Evolutionary conservation across 1,140 invertebrate genomes (phyloP).

Genomic region (Archivesica marissinica): DNA sequence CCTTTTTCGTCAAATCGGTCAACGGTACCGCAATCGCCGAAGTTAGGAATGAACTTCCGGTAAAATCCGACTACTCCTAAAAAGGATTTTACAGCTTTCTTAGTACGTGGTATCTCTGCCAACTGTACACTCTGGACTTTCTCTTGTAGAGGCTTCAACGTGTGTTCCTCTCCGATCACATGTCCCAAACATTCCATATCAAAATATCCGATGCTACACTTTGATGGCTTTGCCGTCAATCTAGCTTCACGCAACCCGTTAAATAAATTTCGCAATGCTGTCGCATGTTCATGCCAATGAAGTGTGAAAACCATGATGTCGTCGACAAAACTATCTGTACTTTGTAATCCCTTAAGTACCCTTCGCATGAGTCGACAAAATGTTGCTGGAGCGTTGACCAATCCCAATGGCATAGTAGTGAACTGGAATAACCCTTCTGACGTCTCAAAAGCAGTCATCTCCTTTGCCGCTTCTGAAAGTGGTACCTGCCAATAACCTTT

Average conservation of each 20-base stretch:
- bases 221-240: slow-evolving; percentile 50
- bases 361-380: background rate
- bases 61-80: slow-evolving; percentile 84
- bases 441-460: slow-evolving; percentile 36
- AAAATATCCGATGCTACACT: slow-evolving; percentile 53
- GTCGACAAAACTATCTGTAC: slow-evolving; percentile 65
- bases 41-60: slow-evolving; percentile 77
- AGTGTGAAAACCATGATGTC: slow-evolving; percentile 60
- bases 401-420: slow-evolving; percentile 1
- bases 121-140: slow-evolving; percentile 79
- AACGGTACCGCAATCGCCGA: slow-evolving; percentile 71
- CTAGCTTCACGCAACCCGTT: slow-evolving; percentile 31
- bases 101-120: slow-evolving; percentile 72
- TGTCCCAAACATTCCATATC: slow-evolving; percentile 58
- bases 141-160: slow-evolving; percentile 72
- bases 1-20: slow-evolving; percentile 75
- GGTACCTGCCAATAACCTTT: slow-evolving; percentile 38
- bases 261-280: slow-evolving; percentile 34
- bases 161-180: slow-evolving; percentile 37
- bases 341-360: slow-evolving; percentile 35
- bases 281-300: slow-evolving; percentile 15
- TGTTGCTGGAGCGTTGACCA: background rate
- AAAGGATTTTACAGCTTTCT: slow-evolving; percentile 81
- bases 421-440: slow-evolving; percentile 1
- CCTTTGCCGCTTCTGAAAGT: background rate